Conservation (phyloP, 2,888 invertebrate genomes). For the Anarsia innoxiella region DNA sequence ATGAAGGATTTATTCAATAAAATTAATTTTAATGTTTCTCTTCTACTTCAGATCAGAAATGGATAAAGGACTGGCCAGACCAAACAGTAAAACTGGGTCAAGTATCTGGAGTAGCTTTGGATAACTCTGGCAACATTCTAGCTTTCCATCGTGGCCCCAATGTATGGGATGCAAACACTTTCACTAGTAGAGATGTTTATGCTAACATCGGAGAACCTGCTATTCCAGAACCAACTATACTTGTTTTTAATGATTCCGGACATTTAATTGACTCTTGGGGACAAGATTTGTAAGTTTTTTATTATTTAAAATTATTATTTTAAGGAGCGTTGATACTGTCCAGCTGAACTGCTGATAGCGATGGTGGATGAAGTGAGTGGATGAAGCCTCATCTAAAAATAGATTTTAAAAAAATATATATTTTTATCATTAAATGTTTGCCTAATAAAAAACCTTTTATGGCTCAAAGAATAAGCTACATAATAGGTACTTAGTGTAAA, state of each 20-base stretch:
- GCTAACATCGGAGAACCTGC: slow-evolving; percentile 71
- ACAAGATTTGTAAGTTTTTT: slow-evolving; percentile 76
- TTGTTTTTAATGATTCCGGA: slow-evolving; percentile 78
- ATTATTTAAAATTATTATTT: too few relatives aligned
- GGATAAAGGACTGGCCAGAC: slow-evolving; percentile 75
- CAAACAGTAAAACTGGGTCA: slow-evolving; percentile 78
- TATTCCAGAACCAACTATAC: slow-evolving; percentile 78
- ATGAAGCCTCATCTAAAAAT: too few relatives aligned
- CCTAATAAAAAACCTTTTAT: too few relatives aligned
- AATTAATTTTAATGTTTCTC: background rate
- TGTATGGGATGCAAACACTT: slow-evolving; percentile 77
- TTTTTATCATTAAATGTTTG: too few relatives aligned
- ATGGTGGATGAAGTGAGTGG: too few relatives aligned
- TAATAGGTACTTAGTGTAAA: too few relatives aligned
- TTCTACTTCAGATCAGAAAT: slow-evolving; percentile 70
- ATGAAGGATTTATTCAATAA: background rate
- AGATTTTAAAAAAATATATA: too few relatives aligned
- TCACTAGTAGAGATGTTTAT: slow-evolving; percentile 74
- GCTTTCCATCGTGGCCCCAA: slow-evolving; percentile 88
- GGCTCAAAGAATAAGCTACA: too few relatives aligned
- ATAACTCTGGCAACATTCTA: slow-evolving; percentile 81
- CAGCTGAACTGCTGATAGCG: too few relatives aligned
- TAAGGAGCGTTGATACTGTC: too few relatives aligned
- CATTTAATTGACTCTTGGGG: slow-evolving; percentile 80
- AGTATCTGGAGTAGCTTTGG: slow-evolving; percentile 87